Base-by-base conservation (phyloP, 2,113 vertebrate genomes). In the Cryptoleucopteryx plumbea region DNA sequence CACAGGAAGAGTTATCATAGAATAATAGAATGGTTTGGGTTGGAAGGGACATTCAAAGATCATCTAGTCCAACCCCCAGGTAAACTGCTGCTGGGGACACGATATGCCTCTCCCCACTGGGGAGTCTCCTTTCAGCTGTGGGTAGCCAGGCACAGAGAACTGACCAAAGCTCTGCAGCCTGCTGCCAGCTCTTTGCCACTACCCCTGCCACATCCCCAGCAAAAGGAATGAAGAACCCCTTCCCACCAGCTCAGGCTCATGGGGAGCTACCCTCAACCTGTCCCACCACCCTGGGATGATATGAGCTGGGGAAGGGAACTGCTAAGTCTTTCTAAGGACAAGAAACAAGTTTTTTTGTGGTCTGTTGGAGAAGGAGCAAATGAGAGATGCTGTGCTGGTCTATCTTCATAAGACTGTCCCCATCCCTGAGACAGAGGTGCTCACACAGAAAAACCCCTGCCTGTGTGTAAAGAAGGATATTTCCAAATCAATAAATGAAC, bases 381-480 rank as follows among this genome's bases (percentile, higher is more conserved):
- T 22, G 36, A 59, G 8, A 40, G 59, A 29, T 8, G 4, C 19
- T 63, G 27, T 75, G 50, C 25, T 92, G 22, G 2, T 80, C 47
- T 55, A 5, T 16, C 45, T 78, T 77, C 47, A 13, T 7, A 16
- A 47, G 19, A n/a, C 27, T 71, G 34, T 34, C 16, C 15, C 27
- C 45, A 67, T 20, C 8, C 42, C n/a, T 73, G 56, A 84, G 68
- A 56, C 6, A 83, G 34, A 19, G 38, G 1, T 65, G 21, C 14
- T 91, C 1, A 0, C 26, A 56, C 8, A 86, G 36, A 47, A 91
- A 45, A 82, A 26, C 0, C 3, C 3, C 15, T 26, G 4, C 58
- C 27, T n/a, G 10, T 61, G 31, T 43, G 27, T 74, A 72, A 87
- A 82, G n/a, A 70, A 85, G 9, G 22, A 12, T 58, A 68, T 82